Conservation (phyloP, 2,888 invertebrate genomes). For the Ctena decussata region DNA sequence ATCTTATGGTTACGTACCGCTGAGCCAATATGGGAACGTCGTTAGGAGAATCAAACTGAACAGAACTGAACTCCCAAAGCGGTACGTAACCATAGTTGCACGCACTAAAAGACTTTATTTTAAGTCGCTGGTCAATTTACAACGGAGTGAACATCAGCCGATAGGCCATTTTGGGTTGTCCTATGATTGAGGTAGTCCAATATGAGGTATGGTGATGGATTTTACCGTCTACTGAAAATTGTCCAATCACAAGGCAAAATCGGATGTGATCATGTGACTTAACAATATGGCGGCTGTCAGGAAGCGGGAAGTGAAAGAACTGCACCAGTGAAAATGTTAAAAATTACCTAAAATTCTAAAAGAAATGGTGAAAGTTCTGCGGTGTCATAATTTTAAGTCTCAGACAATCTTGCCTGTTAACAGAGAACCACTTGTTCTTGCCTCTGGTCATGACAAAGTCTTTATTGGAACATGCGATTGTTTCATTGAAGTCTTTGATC, state of each 20-base stretch:
- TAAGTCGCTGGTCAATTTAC: too few relatives aligned
- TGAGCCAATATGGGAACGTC: too few relatives aligned
- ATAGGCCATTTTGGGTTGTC: too few relatives aligned
- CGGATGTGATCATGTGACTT: background rate
- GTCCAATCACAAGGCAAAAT: background rate
- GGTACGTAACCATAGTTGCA: too few relatives aligned
- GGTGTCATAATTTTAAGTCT: constrained; percentile 91
- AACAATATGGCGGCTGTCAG: background rate
- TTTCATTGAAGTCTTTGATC: constrained; percentile 88
- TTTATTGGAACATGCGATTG: constrained; percentile 89
- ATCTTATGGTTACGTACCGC: too few relatives aligned
- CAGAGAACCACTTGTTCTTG: constrained; percentile 90
- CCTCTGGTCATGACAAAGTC: constrained; percentile 89
- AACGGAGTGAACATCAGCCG: too few relatives aligned
- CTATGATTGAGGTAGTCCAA: too few relatives aligned
- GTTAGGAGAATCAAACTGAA: too few relatives aligned
- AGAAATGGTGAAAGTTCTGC: constrained; percentile 91
- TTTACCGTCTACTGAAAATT: background rate
- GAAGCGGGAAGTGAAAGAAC: background rate
- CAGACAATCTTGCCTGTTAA: constrained; percentile 91
- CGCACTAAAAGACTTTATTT: too few relatives aligned
- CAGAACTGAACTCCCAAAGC: too few relatives aligned
- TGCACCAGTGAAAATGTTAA: background rate
- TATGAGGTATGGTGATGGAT: background rate
- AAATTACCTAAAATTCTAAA: background rate